Evolutionary conservation across 2,113 vertebrate genomes (phyloP), one percentile per base, ranked within the genome.

Genomic region (Ahaetulla prasina): DNA sequence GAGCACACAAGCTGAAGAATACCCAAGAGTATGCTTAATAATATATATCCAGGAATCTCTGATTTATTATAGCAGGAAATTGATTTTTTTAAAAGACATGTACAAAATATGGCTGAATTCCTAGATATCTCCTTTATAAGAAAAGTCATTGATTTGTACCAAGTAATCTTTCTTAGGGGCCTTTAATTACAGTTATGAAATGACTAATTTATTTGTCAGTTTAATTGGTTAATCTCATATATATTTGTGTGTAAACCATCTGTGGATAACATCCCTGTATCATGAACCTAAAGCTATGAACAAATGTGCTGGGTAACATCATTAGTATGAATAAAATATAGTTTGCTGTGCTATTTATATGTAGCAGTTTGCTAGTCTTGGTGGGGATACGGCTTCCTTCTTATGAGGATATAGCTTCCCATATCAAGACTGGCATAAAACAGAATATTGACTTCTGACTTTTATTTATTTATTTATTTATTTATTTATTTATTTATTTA

Each of bases 121-220:
- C 57, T 94, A 92, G 10, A 86, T 50, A 3, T 89, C 88, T 60
- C 2, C 90, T 8, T 30, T 93, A 53, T 30, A 92, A 95, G 93
- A 93, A 53, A 3, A 3, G 5, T 47, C 1, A 45, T 7, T 89
- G 6, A 35, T 85, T 89, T 49, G 90, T 10, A 43, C 2, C 3
- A 89, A 1, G 87, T 93, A 89, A 91, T 4, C 1, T 87, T 92
- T 95, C 90, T 39, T 60, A 6, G 0, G 63, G 3, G 0, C 92
- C 54, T 88, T 95, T 92, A 89, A 54, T 95, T 89, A 60, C 0
- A 68, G 2, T 91, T 49, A 88, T 39, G 86, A 11, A 85, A 27
- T 14, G 43, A 89, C 9, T 0, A 23, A 35, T 49, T 90, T 86
- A 80, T 80, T 43, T 80, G 35, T 80, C 74, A 80, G 35, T 20